A percentile compares a stretch with the other conserved stretches of the same genome.
Evolutionary conservation across 2,888 invertebrate species (phyloP).

Genomic region (Punctoribates punctum): DNA sequence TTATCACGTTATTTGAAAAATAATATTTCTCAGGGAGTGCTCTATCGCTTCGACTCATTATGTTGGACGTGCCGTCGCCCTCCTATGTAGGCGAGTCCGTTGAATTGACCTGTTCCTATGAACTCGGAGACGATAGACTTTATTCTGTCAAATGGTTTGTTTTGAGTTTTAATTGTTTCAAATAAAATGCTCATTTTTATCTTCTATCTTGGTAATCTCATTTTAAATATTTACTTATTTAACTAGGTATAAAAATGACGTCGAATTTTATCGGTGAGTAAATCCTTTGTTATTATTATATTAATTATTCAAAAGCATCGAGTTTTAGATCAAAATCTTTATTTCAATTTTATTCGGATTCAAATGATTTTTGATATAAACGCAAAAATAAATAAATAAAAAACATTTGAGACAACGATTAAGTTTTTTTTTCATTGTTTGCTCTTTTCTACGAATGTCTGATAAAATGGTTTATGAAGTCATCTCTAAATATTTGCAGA

Average conservation of each 20-base stretch:
- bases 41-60: conserved; percentile 58
- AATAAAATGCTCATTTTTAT: neutral
- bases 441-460: neutral
- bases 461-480: neutral
- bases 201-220: neutral
- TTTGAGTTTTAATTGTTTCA: neutral
- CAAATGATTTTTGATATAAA: no score
- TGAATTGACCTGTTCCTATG: conserved; percentile 73
- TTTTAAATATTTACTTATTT: neutral
- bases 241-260: conserved; percentile 72
- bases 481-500: no score
- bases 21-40: neutral
- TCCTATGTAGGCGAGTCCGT: conserved; percentile 73
- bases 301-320: no score
- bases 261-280: conserved; percentile 81
- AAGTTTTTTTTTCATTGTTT: neutral
- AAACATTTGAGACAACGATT: neutral
- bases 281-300: neutral
- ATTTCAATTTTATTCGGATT: neutral
- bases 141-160: conserved; percentile 86
- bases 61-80: conserved; percentile 75
- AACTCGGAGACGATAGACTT: conserved; percentile 73
- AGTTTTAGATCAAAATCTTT: neutral
- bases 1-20: neutral
- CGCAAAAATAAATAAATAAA: no score